Evolutionary conservation across 2,113 vertebrate genomes (phyloP).

Genomic region (Lycaon pictus): DNA sequence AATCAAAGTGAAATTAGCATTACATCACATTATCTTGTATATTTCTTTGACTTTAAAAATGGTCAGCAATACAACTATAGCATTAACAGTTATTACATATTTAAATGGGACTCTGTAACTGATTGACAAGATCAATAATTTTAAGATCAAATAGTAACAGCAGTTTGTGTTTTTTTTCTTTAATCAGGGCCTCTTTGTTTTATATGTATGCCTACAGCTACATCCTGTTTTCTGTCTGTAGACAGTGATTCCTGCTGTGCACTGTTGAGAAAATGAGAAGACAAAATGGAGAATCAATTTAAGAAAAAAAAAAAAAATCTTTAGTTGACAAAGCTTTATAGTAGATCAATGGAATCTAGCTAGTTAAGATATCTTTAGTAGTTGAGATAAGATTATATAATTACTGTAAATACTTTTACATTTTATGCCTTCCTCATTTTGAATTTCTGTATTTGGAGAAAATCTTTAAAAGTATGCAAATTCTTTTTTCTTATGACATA

Average conservation of each 20-base stretch:
- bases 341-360: constrained; percentile 87
- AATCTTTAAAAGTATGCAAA: constrained; percentile 55
- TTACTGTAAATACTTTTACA: constrained; percentile 67
- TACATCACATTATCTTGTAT: constrained; percentile 36
- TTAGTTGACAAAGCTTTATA: constrained; percentile 89
- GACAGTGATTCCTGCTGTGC: constrained; percentile 93
- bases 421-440: constrained; percentile 56
- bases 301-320: constrained; percentile 83
- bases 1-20: constrained; percentile 45
- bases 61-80: constrained; percentile 72
- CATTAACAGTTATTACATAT: constrained; percentile 81
- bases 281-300: constrained; percentile 91
- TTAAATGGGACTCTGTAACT: constrained; percentile 84
- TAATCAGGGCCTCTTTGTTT: constrained; percentile 90
- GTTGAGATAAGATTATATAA: constrained; percentile 81
- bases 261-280: constrained; percentile 91
- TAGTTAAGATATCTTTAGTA: constrained; percentile 87
- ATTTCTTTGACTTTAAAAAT: constrained; percentile 79
- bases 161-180: constrained; percentile 86
- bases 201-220: constrained; percentile 92
- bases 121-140: constrained; percentile 90
- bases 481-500: constrained; percentile 48
- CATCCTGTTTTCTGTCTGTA: constrained; percentile 90
- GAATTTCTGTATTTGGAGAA: constrained; percentile 65
- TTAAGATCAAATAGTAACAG: constrained; percentile 90